A percentile compares a stretch with the other conserved stretches of the same genome.
Evolutionary conservation across 1,140 invertebrate species (phyloP).

Genomic region (Elymnias hypermnestra): DNA sequence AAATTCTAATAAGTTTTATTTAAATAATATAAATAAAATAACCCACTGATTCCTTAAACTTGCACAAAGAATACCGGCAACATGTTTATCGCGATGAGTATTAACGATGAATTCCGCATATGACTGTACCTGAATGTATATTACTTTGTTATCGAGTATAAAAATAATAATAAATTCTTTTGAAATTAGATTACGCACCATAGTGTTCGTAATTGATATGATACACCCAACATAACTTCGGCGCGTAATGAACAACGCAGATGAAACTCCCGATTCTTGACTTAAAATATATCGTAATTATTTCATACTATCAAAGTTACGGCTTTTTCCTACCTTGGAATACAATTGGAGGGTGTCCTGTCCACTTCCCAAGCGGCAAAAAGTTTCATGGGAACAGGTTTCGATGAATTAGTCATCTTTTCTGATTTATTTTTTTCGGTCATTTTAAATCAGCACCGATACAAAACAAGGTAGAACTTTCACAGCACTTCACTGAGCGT

Average conservation of each 20-base stretch:
- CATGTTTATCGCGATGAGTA: too few species aligned
- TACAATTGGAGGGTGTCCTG: constrained; percentile 96
- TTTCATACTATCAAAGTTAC: constrained; percentile 17
- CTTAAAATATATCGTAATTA: constrained; percentile 26
- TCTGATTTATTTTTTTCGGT: constrained; percentile 76
- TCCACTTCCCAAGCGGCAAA: constrained; percentile 99
- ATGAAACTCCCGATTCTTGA: constrained; percentile 29
- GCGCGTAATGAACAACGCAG: constrained; percentile 16
- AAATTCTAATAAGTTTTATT: too few species aligned
- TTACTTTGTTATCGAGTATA: too few species aligned
- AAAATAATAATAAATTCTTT: constrained; percentile 4
- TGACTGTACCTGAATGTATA: too few species aligned
- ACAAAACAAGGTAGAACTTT: constrained; percentile 54
- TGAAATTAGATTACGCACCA: constrained; percentile 4
- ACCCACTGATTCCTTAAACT: too few species aligned
- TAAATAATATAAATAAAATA: too few species aligned
- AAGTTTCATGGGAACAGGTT: constrained; percentile 97
- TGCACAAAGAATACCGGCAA: too few species aligned
- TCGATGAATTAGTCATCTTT: constrained; percentile 78
- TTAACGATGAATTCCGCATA: too few species aligned
- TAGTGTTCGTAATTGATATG: constrained; percentile 14
- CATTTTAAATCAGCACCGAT: constrained; percentile 65
- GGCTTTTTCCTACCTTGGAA: constrained; percentile 86
- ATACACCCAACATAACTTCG: constrained; percentile 10
- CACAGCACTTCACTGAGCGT: constrained; percentile 59